phyloP scores from a whole-genome alignment of 2,888 invertebrate species.

The Xylota sylvarum region DNA sequence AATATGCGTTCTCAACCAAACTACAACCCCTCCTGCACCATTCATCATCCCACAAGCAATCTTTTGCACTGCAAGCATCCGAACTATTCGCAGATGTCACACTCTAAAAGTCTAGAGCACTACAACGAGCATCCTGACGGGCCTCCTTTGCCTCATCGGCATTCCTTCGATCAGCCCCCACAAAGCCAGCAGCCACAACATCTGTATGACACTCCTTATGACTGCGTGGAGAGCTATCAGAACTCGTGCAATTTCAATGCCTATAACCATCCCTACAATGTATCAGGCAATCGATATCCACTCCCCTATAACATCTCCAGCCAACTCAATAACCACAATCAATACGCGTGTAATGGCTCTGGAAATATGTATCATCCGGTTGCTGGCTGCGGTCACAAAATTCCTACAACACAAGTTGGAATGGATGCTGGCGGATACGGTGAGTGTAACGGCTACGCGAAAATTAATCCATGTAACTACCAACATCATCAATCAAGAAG shows the following conservation, averaged over 20 bases:
- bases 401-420: constrained; percentile 70
- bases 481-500: constrained; percentile 72
- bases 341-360: constrained; percentile 75
- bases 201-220: constrained; percentile 83
- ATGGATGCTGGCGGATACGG: constrained; percentile 70
- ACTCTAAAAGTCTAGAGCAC: constrained; percentile 84
- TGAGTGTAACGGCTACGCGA: constrained; percentile 79
- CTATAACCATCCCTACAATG: constrained; percentile 83
- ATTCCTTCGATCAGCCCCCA: constrained; percentile 84
- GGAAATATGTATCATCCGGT: constrained; percentile 73
- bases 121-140: constrained; percentile 82
- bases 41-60: constrained; percentile 57
- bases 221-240: constrained; percentile 83
- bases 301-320: constrained; percentile 84
- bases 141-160: constrained; percentile 81
- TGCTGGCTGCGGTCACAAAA: constrained; percentile 73
- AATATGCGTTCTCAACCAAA: constrained; percentile 67
- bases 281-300: constrained; percentile 84
- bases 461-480: constrained; percentile 80
- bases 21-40: constrained; percentile 72
- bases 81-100: constrained; percentile 81
- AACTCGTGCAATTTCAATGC: constrained; percentile 78
- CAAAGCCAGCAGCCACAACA: constrained; percentile 78
- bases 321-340: constrained; percentile 82
- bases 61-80: constrained; percentile 62